Base-by-base conservation (phyloP, 2,113 vertebrate species). In the Thamnaconus septentrionalis region DNA sequence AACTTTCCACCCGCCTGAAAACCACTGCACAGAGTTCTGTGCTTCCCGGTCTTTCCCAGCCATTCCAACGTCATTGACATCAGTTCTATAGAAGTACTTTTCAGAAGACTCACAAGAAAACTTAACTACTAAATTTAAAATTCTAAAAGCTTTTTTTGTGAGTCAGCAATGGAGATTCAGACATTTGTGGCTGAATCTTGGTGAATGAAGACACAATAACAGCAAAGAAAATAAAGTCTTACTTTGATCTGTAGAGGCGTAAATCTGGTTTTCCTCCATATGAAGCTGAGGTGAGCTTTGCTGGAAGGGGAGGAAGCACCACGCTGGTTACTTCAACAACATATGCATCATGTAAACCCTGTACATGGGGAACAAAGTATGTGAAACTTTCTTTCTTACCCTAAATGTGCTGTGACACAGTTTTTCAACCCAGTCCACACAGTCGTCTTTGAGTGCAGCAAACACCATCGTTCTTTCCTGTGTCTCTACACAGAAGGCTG, bases 231-330 rank as follows among this genome's bases (percentile, higher is more conserved):
- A 41, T 11, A 3, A 9, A 41, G 48, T n/a, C 5, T 64, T 81
- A 98, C 96, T 93, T 90, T 94, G 90, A 0, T 93, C 90, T 74
- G 88, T 86, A 0, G 95, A 93, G 66, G 85, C 92, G 52, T 99
- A 98, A 43, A 99, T 92, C 46, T 93, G 90, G 71, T 99, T 99
- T 59, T 96, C 94, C 0, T 95, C 93, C 95, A 99, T 96, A 61
- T 92, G 89, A 81, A 89, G 52, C 53, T 71, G 60, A 9, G 3
- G 50, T 3, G 49, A 49, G 0, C 6, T 51, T 10, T 73, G 62
- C 39, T 7, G 57, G 4, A 6, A 3, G 54, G 4, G 42, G 47
- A 39, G 50, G 50, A 31, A 3, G 50, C 11, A n/a, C 7, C 4
- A n/a, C n/a, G 5, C 50, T 31, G 49, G 49, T n/a, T 31, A 31